Base-by-base conservation (phyloP, 92 coral and sea anemone genomes). In the Parazoanthus atlanticus region DNA sequence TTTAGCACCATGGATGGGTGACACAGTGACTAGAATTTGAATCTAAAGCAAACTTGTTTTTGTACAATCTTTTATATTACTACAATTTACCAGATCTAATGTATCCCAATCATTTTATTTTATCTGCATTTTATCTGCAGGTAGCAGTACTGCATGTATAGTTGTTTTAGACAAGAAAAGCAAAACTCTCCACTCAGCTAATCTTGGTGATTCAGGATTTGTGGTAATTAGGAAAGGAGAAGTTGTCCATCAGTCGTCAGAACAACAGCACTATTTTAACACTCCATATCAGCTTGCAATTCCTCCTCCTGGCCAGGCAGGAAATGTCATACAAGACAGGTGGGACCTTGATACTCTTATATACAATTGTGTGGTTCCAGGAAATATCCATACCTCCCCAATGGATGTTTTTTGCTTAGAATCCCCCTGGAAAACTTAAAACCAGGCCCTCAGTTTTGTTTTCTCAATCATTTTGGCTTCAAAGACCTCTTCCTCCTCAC, bases 271-370 rank as follows among this genome's bases (percentile, higher is more conserved):
- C 78, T 96, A 96, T 88, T 96, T 96, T 79, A 96, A 96, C 56
- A 95, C 99, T 47, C 99, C 99, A 33, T 96, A 93, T 78, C 99
- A 96, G 73, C 94, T 96, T 33, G 99, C 99, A 9, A 91, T 96
- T 31, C 99, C 99, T 75, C 99, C 99, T 17, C 99, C 99, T 33
- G 98, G 94, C 65, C 98, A 96, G 70, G 99, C 92, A 54, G 99
- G 99, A 8, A 85, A 93, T 84, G 96, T 95, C 31, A 96, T 96
- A 88, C 96, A 96, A 89, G 99, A 96, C 93, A 96, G 95, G 99
- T 96, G 5, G 38, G 40, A 13, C 49, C 49, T 43, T 8, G 49
- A 10, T 43, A 43, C 49, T 43, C 12, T 43, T 7, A 6, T 7
- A 43, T 43, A 8, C 1, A 10, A 10, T 43, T 43, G 49, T 43